Evolutionary conservation across 2,888 invertebrate genomes (phyloP).

Genomic region (Coenonympha arcania): DNA sequence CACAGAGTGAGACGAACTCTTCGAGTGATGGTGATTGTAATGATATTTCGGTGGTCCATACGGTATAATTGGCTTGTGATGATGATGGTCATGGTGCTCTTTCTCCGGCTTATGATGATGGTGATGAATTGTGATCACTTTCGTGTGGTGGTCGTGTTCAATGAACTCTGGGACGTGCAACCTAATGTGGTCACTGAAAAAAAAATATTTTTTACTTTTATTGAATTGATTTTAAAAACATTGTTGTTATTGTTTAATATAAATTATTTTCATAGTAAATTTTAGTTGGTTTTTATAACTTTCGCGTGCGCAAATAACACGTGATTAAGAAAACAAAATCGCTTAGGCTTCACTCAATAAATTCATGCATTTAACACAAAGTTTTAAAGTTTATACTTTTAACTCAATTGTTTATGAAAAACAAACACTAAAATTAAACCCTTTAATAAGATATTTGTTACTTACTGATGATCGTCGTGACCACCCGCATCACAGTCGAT

Average conservation of each 20-base stretch:
- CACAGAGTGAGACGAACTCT: constrained; percentile 46
- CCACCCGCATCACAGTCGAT: constrained; percentile 56
- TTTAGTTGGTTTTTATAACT: neutral
- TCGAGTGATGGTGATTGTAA: constrained; percentile 58
- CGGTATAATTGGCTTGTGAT: constrained; percentile 54
- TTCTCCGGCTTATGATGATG: constrained; percentile 68
- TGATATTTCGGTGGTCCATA: constrained; percentile 36
- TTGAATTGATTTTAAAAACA: neutral
- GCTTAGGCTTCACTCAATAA: neutral
- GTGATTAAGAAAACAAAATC: neutral
- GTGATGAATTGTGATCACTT: constrained; percentile 74
- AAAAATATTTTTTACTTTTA: constrained; percentile 28
- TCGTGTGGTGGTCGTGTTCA: constrained; percentile 75
- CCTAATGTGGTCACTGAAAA: constrained; percentile 73
- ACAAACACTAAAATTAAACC: neutral
- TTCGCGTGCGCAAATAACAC: neutral
- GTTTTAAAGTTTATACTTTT: neutral
- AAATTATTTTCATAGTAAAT: neutral
- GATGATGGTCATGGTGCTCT: constrained; percentile 68
- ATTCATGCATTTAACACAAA: neutral
- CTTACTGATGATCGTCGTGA: constrained; percentile 65
- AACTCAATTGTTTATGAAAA: neutral
- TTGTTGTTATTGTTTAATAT: neutral
- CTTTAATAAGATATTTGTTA: constrained; percentile 12
- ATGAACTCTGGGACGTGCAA: constrained; percentile 75